These are phyloP conservation scores for Beaufortia kweichowensis DNA, from an alignment of 2,113 vertebrate species.

Conservation along the genomic window DNA sequence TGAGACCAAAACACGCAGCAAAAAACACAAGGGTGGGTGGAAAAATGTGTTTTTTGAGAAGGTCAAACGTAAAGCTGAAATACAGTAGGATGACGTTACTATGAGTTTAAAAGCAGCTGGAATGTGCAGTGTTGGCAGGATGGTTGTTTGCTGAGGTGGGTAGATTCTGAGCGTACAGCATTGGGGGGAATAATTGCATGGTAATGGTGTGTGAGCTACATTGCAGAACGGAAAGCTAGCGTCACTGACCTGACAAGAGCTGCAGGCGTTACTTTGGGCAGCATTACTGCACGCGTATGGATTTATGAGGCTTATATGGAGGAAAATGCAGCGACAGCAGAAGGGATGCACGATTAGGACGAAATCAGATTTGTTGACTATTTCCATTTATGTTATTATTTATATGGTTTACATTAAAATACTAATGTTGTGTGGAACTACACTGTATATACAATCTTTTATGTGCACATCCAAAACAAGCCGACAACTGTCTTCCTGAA, in stretches of 20 bases:
- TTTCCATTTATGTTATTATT: no score
- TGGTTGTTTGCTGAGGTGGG: constrained; percentile 22
- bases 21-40: background rate
- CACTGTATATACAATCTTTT: no score
- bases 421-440: no score
- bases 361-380: no score
- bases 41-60: constrained; percentile 6
- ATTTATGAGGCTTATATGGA: constrained; percentile 17
- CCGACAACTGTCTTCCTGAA: no score
- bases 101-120: constrained; percentile 29
- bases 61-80: constrained; percentile 22
- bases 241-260: constrained; percentile 6
- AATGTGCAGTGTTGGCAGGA: constrained; percentile 35
- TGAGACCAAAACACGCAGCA: background rate
- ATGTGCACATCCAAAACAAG: no score
- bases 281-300: background rate
- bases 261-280: constrained; percentile 27
- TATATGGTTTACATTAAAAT: no score
- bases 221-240: constrained; percentile 30
- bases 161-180: constrained; percentile 9
- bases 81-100: constrained; percentile 24
- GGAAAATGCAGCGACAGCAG: background rate
- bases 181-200: constrained; percentile 24
- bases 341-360: no score
- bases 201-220: constrained; percentile 34